Evolutionary conservation across 2,797 vertebrate genomes (phyloP), one percentile per base, ranked within the genome.

Genomic region (Tenualosa ilisha): DNA sequence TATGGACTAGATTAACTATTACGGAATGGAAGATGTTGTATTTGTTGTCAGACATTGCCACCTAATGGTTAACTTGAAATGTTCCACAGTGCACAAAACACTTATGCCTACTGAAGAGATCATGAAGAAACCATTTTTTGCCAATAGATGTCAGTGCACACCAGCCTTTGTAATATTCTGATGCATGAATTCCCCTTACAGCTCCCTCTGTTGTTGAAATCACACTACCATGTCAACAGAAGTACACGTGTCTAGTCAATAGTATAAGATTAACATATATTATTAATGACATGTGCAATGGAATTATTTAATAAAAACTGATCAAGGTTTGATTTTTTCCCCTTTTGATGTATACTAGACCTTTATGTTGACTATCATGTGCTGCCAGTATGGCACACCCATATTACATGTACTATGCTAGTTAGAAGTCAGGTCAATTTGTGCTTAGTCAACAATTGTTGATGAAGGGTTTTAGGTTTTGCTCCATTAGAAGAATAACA

Each of bases 21-120:
- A 17, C 13, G 1, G 15, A 75, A 22, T 20, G 15, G 2, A 79
- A 43, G 72, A 43, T 46, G 20, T 8, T 79, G 5, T 72, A 46
- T 79, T 43, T 79, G 72, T 79, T 79, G 72, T 20, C 37, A 79
- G 20, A 79, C 72, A 79, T 79, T 15, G 40, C 72, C 72, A 79
- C 46, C 72, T 79, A 79, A 2, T 8, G 72, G 72, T 79, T 15
- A 79, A 3, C 46, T 2, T 17, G 15, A 79, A 20, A 79, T 46
- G 40, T 46, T 79, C 15, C 37, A 79, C 72, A 79, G 46, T 79
- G 68, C 40, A 40, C 24, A 46, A 79, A 79, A 17, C 6, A 43
- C 3, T 79, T 40, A 22, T 46, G 1, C 37, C 40, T 51, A 51
- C 50, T 9, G 50, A 2, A 51, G 9, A 51, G 11, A 51, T 12